Evolutionary conservation across 2,797 vertebrate genomes (phyloP).

Genomic region (Spheniscus humboldti): DNA sequence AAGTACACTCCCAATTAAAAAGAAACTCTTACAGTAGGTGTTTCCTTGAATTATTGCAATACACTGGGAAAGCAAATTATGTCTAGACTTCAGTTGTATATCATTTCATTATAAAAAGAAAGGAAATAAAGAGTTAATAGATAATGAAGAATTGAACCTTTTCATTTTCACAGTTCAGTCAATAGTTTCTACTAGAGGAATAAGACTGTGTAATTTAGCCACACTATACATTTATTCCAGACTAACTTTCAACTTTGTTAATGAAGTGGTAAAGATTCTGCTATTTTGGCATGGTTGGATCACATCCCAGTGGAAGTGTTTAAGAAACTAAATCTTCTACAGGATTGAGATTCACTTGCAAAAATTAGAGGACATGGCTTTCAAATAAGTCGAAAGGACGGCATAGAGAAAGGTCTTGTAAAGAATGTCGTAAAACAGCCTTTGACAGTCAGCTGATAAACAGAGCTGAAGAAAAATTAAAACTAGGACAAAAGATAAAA

Average conservation of each 20-base stretch:
- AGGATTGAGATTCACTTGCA: not conserved
- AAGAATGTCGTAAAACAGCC: not conserved
- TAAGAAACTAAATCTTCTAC: not conserved
- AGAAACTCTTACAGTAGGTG: not conserved
- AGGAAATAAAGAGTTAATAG: not conserved
- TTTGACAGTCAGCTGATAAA: slow-evolving; percentile 34
- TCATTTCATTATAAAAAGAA: not conserved
- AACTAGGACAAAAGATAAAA: slow-evolving; percentile 9
- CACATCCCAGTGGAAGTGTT: not conserved
- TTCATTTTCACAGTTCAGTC: not conserved
- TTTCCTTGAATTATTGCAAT: not conserved
- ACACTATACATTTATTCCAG: not conserved
- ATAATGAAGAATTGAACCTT: not conserved
- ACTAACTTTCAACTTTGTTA: not conserved
- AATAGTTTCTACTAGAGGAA: not conserved
- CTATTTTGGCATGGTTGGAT: not conserved
- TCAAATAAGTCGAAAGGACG: not conserved
- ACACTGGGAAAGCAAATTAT: not conserved
- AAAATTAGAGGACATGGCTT: not conserved
- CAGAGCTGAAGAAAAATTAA: not conserved
- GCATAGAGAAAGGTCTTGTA: not conserved
- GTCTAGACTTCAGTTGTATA: not conserved
- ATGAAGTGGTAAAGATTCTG: not conserved
- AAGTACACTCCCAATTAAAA: not conserved
- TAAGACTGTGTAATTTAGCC: not conserved